Base-by-base conservation (phyloP, 2,797 vertebrate genomes). In the Benthosema pterotum region DNA sequence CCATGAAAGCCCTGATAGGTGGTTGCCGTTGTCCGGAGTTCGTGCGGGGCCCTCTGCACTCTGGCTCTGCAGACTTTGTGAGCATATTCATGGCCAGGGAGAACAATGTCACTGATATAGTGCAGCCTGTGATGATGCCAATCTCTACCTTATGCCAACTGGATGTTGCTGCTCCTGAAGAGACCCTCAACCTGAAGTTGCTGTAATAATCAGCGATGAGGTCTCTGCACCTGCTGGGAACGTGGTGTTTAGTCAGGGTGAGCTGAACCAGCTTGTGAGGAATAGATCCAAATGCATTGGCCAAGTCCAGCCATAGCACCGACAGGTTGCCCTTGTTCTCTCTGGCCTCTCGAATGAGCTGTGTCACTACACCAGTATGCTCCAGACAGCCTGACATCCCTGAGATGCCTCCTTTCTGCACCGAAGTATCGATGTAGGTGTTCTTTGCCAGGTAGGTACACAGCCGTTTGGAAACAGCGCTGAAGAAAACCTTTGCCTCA, bases 311-410 rank as follows among this genome's bases (percentile, higher is more conserved):
- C 42, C 25, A 48, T 3, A 67, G 2, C n/a, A 25, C 16, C 32
- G 22, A n/a, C 48, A 65, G 42, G n/a, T 58, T 65, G 63, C 48
- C 55, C 16, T 59, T 59, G n/a, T 66, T 66, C 3, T 53, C 56
- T 53, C 56, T 52, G 55, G 64, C 19, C 19, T 65, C 54, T 5
- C 47, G 1, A 2, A 56, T 60, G n/a, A n/a, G n/a, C n/a, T n/a
- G n/a, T n/a, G n/a, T n/a, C n/a, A n/a, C n/a, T n/a, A n/a, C n/a
- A n/a, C n/a, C n/a, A n/a, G n/a, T n/a, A n/a, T n/a, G n/a, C n/a
- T n/a, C n/a, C n/a, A n/a, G n/a, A n/a, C n/a, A n/a, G n/a, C n/a
- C n/a, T n/a, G n/a, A n/a, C n/a, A n/a, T n/a, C n/a, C n/a, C n/a
- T n/a, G n/a, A n/a, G n/a, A n/a, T n/a, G n/a, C n/a, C n/a, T n/a